Evolutionary conservation across 2,113 vertebrate species (phyloP).

Genomic region (Zosterops lateralis): DNA sequence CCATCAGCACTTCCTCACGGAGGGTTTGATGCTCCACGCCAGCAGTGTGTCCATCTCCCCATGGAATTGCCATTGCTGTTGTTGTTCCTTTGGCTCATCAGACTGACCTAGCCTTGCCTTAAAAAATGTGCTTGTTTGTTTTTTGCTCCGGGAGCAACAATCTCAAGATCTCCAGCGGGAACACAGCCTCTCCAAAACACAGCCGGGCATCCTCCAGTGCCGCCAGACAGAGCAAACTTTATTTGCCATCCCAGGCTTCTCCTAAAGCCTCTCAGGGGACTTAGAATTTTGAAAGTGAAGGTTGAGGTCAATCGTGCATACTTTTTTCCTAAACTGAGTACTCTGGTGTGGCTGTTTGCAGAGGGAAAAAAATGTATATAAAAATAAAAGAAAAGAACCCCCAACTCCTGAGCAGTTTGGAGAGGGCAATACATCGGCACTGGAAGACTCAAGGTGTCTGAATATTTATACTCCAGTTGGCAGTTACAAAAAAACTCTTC

Average conservation of each 20-base stretch:
- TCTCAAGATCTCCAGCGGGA: neutral
- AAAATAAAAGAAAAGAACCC: neutral
- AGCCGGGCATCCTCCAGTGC: neutral
- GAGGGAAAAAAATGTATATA: neutral
- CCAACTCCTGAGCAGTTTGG: neutral
- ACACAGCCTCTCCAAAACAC: neutral
- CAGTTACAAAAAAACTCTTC: constrained; percentile 47
- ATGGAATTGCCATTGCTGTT: neutral
- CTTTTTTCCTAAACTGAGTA: constrained; percentile 41
- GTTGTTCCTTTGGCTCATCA: neutral
- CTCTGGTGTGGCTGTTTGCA: neutral
- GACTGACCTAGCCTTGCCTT: neutral
- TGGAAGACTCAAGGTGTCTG: constrained; percentile 52
- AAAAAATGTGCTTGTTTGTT: neutral
- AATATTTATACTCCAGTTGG: constrained; percentile 40
- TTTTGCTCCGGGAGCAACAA: neutral
- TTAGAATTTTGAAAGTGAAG: constrained; percentile 48
- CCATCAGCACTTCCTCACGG: fast-evolving
- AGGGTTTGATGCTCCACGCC: neutral
- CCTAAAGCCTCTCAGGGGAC: constrained; percentile 21
- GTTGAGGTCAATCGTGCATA: constrained; percentile 46
- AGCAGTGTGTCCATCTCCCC: neutral
- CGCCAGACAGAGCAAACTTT: constrained; percentile 31
- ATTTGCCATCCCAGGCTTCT: constrained; percentile 40
- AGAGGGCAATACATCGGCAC: neutral